A percentile compares a stretch with the other conserved stretches of the same genome.
Evolutionary conservation across 1,140 invertebrate species (phyloP).

Genomic region (Monomorium pharaonis): DNA sequence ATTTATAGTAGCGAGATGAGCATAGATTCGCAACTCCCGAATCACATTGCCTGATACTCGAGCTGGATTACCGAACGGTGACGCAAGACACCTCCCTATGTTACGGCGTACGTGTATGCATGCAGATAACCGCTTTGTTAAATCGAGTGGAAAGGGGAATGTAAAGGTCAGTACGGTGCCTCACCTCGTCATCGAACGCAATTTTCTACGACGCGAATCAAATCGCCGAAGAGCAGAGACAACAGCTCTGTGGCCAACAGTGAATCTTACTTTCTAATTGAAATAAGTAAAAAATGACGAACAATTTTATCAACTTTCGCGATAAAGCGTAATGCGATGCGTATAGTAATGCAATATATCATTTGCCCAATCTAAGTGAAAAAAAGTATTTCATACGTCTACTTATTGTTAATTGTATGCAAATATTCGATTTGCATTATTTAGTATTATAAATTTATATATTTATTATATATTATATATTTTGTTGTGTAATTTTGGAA

Average conservation of each 20-base stretch:
- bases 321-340: neutral
- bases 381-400: too few species aligned
- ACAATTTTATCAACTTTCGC: neutral
- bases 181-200: slow-evolving; percentile 12
- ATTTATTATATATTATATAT: too few species aligned
- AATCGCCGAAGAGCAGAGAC: neutral
- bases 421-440: too few species aligned
- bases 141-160: slow-evolving; percentile 46
- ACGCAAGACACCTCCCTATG: slow-evolving; percentile 14
- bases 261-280: too few species aligned
- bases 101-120: neutral
- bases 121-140: slow-evolving; percentile 27
- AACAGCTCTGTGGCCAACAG: neutral
- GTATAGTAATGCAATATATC: too few species aligned
- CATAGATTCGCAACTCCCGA: neutral
- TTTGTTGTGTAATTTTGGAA: too few species aligned
- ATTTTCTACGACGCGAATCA: slow-evolving; percentile 8
- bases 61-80: slow-evolving; percentile 37
- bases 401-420: too few species aligned
- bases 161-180: slow-evolving; percentile 31
- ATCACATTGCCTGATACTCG: neutral
- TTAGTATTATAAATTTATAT: too few species aligned
- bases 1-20: slow-evolving; percentile 1
- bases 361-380: too few species aligned
- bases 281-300: neutral